Evolutionary conservation across 2,113 vertebrate genomes (phyloP), one percentile per base, ranked within the genome.

Genomic region (Meles meles): DNA sequence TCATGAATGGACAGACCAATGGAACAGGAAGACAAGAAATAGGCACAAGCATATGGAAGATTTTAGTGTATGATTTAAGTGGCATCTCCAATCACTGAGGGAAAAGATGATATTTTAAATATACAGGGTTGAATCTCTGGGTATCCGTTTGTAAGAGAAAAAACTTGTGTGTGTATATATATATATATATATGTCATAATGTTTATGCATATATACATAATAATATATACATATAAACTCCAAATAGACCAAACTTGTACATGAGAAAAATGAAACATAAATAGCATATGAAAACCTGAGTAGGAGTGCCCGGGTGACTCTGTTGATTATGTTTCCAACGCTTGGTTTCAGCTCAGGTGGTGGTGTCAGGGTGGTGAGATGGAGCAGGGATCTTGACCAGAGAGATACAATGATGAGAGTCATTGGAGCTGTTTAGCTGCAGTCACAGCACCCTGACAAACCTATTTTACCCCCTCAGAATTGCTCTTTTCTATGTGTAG

Each of bases 211-310:
- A 74, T 25, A 25, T 76, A 44, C 44, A 13, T 76, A 29, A 13
- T 72, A 12, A 11, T 71, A 31, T 77, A 10, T 77, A 29, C 20
- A 31, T 49, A 31, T 5, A 15, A 52, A 67, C 25, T 87, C 65
- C 55, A 82, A 87, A 65, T 55, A 92, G 72, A 42, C 44, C 11
- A 91, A 57, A 69, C 15, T 61, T 84, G 10, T 52, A 94, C 55
- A 76, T 77, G 77, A 94, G 69, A 92, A 83, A 59, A 85, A 57
- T 71, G 85, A 91, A 91, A 77, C 47, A 20, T 57, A 94, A 92
- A 88, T 49, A 88, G 27, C 9, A 77, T 34, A 59, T 59, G 39
- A 77, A 94, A 88, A 83, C n/a, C n/a, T 67, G n/a, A 39, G 21
- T 94, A 61, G 17, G 67, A 18, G 67, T 2, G 2, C 17, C 67